These are phyloP conservation scores for Piscicola geometra DNA, from an alignment of 2,888 invertebrate genomes.

Conservation along the genomic window DNA sequence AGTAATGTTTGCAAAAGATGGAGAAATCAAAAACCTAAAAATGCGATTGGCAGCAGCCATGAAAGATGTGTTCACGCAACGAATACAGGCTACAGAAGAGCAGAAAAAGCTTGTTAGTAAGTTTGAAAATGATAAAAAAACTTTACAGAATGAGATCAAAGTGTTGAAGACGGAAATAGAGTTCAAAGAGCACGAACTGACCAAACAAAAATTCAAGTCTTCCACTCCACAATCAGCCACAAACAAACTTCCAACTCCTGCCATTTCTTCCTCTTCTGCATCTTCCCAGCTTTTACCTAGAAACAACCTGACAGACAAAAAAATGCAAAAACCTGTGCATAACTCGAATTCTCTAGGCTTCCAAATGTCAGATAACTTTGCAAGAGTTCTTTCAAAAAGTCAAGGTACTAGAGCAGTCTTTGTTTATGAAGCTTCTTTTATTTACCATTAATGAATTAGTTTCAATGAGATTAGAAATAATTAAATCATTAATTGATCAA, in stretches of 20 bases:
- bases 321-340: background rate
- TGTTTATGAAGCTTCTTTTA: background rate
- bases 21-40: constrained; percentile 12
- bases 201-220: background rate
- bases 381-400: background rate
- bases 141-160: background rate
- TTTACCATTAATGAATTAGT: background rate
- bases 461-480: background rate
- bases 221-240: background rate
- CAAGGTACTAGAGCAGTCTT: background rate
- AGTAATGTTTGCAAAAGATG: background rate
- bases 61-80: background rate
- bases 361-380: background rate
- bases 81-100: background rate
- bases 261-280: background rate
- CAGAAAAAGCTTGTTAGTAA: background rate
- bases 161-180: background rate
- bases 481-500: background rate
- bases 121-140: background rate
- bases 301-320: background rate
- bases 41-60: background rate
- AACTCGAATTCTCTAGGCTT: background rate
- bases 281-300: no score
- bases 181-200: constrained; percentile 9
- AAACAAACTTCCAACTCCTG: background rate